Evolutionary conservation across 2,113 vertebrate genomes (phyloP).

Genomic region (Nerophis ophidion): DNA sequence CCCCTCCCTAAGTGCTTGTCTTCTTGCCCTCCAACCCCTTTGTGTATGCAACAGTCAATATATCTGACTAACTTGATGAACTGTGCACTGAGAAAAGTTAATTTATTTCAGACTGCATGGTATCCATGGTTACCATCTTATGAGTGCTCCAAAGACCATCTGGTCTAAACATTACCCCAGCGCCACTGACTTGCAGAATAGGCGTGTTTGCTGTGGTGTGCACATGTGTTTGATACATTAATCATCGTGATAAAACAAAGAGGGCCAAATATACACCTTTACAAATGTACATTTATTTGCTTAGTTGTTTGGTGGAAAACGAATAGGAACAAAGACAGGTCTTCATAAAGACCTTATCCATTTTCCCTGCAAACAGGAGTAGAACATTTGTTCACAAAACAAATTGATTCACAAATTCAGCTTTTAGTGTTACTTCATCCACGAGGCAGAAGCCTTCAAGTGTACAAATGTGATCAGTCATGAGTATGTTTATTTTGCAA

Average conservation of each 20-base stretch:
- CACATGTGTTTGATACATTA: conserved; percentile 73
- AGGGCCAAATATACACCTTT: conserved; percentile 23
- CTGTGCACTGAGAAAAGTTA: conserved; percentile 68
- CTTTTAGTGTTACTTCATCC: conserved; percentile 9
- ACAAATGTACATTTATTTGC: background rate
- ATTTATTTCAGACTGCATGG: conserved; percentile 72
- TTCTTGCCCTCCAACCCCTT: conserved; percentile 20
- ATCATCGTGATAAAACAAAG: conserved; percentile 63
- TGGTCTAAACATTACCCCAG: conserved; percentile 83
- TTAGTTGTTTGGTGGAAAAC: background rate
- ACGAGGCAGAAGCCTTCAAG: conserved; percentile 2
- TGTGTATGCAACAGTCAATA: conserved; percentile 64
- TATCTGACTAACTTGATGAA: conserved; percentile 72
- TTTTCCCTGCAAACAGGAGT: background rate
- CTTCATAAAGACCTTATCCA: background rate
- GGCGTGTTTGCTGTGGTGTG: conserved; percentile 46
- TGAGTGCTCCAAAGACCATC: conserved; percentile 76
- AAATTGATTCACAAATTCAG: conserved; percentile 8
- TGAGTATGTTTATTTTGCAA: conserved; percentile 19
- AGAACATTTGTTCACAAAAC: background rate
- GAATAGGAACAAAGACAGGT: background rate
- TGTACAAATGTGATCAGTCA: conserved; percentile 20
- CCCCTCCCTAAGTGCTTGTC: conserved; percentile 22
- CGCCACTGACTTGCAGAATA: conserved; percentile 41
- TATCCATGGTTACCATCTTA: conserved; percentile 80